A percentile compares a stretch with the other conserved stretches of the same genome.
Conservation (phyloP, 2,113 vertebrate species). For the Barbus barbus region DNA sequence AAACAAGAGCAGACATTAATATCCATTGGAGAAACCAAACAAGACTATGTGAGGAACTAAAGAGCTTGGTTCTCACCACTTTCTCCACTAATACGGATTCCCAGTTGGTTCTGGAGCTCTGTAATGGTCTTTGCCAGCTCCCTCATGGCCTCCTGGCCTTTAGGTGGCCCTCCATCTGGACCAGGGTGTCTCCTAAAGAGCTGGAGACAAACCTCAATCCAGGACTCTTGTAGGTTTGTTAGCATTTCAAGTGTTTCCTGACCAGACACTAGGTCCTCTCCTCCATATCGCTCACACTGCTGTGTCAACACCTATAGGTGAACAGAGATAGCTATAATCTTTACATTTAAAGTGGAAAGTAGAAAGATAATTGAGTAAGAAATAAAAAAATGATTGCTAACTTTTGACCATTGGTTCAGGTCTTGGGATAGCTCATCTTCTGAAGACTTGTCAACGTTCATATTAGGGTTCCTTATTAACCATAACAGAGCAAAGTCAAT, state of each 20-base stretch:
- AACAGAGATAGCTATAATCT: background rate
- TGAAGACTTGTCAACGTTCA: slow-evolving; percentile 55
- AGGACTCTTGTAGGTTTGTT: slow-evolving; percentile 70
- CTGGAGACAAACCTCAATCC: slow-evolving; percentile 70
- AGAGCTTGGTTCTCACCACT: slow-evolving; percentile 71
- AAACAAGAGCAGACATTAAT: slow-evolving; percentile 7
- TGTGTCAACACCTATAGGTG: slow-evolving; percentile 68
- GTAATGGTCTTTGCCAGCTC: slow-evolving; percentile 62
- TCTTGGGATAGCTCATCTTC: slow-evolving; percentile 61
- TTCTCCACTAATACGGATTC: slow-evolving; percentile 70
- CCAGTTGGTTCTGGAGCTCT: slow-evolving; percentile 71
- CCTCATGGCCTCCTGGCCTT: slow-evolving; percentile 60
- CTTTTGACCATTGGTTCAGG: slow-evolving; percentile 68
- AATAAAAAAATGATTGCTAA: slow-evolving; percentile 59
- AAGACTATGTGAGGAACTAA: background rate
- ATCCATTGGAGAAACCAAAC: background rate
- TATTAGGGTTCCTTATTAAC: slow-evolving; percentile 56
- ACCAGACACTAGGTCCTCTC: slow-evolving; percentile 67
- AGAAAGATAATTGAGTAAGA: background rate
- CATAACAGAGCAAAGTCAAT: background rate
- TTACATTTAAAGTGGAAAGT: background rate
- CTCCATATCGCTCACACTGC: slow-evolving; percentile 70
- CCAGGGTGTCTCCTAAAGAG: slow-evolving; percentile 76
- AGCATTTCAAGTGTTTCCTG: slow-evolving; percentile 72
- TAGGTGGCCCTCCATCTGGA: slow-evolving; percentile 61